phyloP scores from a whole-genome alignment of 1,140 invertebrate genomes.

The Bombus sibiricus region DNA sequence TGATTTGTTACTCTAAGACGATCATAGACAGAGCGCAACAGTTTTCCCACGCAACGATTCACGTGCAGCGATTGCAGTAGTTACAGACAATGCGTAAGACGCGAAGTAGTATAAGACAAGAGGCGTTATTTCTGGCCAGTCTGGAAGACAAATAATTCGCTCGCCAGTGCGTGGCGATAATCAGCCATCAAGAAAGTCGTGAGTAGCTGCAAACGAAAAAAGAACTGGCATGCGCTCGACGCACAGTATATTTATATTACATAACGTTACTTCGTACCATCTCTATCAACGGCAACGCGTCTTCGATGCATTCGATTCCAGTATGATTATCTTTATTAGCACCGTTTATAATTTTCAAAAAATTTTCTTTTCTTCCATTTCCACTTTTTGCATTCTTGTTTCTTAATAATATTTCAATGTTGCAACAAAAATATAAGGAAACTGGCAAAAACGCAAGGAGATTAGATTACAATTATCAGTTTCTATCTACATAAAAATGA shows the following conservation, averaged over 20 bases:
- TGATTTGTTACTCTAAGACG: neutral
- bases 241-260: slow-evolving; percentile 11
- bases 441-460: neutral
- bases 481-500: too few species aligned
- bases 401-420: neutral
- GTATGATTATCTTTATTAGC: neutral
- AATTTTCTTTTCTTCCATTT: neutral
- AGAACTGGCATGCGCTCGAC: slow-evolving; percentile 10
- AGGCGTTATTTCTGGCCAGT: slow-evolving; percentile 17
- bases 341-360: neutral
- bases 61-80: neutral
- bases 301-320: neutral
- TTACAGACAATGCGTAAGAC: neutral
- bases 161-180: neutral
- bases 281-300: too few species aligned
- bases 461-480: neutral
- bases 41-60: neutral
- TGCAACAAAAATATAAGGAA: neutral
- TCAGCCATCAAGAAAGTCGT: neutral
- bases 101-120: slow-evolving; percentile 22
- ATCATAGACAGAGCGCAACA: neutral
- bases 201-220: slow-evolving; percentile 14
- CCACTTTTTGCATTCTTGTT: neutral
- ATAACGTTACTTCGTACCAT: neutral
- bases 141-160: slow-evolving; percentile 8